Evolutionary conservation across 1,140 invertebrate genomes (phyloP), one percentile per base, ranked within the genome.

Genomic region (Drosophila subpulchrella): DNA sequence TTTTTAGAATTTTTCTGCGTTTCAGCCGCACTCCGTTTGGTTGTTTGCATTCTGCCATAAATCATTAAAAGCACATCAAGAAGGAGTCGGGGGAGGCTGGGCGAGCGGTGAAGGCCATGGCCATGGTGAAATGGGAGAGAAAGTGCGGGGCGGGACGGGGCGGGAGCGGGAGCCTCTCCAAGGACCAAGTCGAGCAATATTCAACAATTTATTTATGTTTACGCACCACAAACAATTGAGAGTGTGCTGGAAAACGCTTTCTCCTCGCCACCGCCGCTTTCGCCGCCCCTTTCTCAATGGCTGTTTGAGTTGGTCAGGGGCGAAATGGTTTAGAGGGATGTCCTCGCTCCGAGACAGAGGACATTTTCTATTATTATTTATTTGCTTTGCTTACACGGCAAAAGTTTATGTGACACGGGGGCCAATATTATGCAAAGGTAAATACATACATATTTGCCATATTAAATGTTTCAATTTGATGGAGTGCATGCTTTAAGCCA

Each of bases 131-230:
- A 34, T 48, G 24, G 48, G 12, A 48, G 24, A 6, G 13, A 5
- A 11, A 20, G 38, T 6, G 46, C 20, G 44, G 8, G 12, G 44
- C 6, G 44, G 44, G 17, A 30, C 12, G 30, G 44, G 44, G 10
- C 1, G 10, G 17, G 1, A 15, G 27, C 3, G 12, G 24, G 41
- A 32, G 34, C 36, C 65, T 68, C 58, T 70, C 63, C 41, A 59
- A 55, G 70, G 53, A 77, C 71, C 55, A 24, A 68, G 65, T 63
- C 65, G 50, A 47, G 62, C 57, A 81, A 62, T 81, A 81, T 81
- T 81, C 66, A 71, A 76, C 60, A 76, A 81, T 78, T 74, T 79
- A 81, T 81, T 76, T 75, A 81, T 70, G 79, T 66, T 76, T 72
- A 71, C 51, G 54, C 59, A 62, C 70, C 73, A 53, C 75, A 75